Evolutionary conservation across 2,113 vertebrate species (phyloP).

Genomic region (Platysteira castanea): DNA sequence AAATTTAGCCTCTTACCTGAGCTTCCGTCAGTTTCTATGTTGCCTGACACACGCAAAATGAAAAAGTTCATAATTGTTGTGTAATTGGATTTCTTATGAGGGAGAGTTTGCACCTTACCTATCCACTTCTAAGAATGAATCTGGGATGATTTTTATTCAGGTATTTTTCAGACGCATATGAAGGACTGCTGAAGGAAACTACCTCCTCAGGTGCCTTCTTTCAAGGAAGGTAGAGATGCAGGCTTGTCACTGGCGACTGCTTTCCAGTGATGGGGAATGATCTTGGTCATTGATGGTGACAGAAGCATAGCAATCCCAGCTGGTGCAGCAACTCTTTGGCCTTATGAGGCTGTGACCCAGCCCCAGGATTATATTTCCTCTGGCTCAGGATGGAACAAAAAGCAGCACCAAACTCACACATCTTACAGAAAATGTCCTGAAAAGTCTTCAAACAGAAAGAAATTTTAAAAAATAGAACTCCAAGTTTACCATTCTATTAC

Average conservation of each 20-base stretch:
- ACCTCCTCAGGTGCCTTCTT: neutral
- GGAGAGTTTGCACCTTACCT: neutral
- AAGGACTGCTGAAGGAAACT: neutral
- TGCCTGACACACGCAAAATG: neutral
- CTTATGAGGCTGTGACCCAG: neutral
- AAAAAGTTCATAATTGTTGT: neutral
- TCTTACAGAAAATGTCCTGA: neutral
- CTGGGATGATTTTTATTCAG: neutral
- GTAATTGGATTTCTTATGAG: neutral
- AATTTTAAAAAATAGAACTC: neutral
- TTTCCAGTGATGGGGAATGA: neutral
- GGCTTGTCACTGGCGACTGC: neutral
- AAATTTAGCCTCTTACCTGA: neutral
- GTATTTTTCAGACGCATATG: neutral
- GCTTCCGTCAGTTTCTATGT: neutral
- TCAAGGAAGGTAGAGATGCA: neutral
- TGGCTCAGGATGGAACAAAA: neutral
- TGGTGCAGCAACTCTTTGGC: neutral
- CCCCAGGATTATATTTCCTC: neutral
- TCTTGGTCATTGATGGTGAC: neutral
- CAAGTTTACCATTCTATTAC: neutral
- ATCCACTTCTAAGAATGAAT: neutral
- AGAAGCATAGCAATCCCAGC: neutral
- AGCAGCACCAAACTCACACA: neutral
- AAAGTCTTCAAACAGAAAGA: neutral